Conservation (phyloP, 2,888 invertebrate species). For the Drosophila stalkeri region DNA sequence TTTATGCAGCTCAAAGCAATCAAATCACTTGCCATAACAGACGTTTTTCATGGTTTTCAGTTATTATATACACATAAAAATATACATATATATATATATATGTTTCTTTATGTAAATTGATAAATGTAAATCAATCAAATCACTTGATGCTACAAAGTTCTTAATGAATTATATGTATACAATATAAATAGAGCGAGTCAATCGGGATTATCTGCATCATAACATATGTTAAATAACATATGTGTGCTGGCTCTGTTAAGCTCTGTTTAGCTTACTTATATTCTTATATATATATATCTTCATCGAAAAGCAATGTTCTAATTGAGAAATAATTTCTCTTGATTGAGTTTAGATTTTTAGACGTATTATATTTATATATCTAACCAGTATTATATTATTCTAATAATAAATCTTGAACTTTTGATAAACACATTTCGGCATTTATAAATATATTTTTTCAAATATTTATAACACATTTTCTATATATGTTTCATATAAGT, state of each 20-base stretch:
- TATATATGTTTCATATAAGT: too few species aligned
- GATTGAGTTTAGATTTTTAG: too few species aligned
- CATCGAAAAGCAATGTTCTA: too few species aligned
- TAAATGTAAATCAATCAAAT: conserved; percentile 5
- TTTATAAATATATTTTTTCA: too few species aligned
- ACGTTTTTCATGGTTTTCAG: conserved; percentile 11
- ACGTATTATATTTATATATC: too few species aligned
- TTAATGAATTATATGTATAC: background rate
- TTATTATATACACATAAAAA: background rate
- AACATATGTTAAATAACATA: background rate
- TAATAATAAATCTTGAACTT: too few species aligned
- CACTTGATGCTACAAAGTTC: background rate
- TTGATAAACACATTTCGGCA: too few species aligned
- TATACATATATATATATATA: background rate
- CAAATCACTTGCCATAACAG: conserved; percentile 66
- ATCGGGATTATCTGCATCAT: background rate
- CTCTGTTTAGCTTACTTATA: background rate
- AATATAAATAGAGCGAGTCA: background rate
- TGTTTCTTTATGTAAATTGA: background rate
- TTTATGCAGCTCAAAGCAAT: conserved; percentile 67
- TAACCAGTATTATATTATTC: too few species aligned
- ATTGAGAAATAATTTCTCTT: too few species aligned
- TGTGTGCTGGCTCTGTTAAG: background rate
- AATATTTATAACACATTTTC: too few species aligned
- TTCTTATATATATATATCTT: background rate